Evolutionary conservation across 2,888 invertebrate species (phyloP).

Genomic region (Ptilodon capucinus): DNA sequence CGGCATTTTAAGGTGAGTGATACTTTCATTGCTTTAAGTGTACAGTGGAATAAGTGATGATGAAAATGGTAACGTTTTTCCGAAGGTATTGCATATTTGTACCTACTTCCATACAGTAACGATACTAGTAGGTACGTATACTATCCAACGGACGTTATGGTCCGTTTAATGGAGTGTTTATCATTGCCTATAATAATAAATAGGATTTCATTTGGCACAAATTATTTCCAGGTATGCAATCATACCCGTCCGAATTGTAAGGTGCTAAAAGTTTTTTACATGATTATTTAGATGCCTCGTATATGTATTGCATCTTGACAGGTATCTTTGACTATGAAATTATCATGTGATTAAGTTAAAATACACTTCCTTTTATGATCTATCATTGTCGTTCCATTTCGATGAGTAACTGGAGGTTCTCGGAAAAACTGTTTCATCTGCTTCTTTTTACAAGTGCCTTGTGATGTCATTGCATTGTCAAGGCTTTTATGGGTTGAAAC

Average conservation of each 20-base stretch:
- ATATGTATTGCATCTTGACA: background rate
- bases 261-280: too few species aligned
- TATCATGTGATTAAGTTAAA: constrained; percentile 12
- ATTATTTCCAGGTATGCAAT: too few species aligned
- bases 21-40: constrained; percentile 10
- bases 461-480: background rate
- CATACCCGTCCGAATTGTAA: too few species aligned
- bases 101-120: background rate
- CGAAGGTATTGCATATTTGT: background rate
- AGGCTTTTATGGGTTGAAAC: background rate
- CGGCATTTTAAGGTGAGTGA: constrained; percentile 37
- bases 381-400: constrained; percentile 31
- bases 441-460: background rate
- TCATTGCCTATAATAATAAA: too few species aligned
- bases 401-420: constrained; percentile 40
- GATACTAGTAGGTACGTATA: too few species aligned
- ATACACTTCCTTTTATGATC: constrained; percentile 14
- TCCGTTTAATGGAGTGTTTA: too few species aligned
- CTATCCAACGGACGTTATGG: too few species aligned
- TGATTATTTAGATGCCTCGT: too few species aligned
- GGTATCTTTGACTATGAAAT: background rate
- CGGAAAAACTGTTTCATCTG: constrained; percentile 15
- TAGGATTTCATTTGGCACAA: too few species aligned
- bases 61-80: background rate
- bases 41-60: constrained; percentile 2